Conservation (phyloP, 2,888 invertebrate genomes). For the Syrphus vitripennis region DNA sequence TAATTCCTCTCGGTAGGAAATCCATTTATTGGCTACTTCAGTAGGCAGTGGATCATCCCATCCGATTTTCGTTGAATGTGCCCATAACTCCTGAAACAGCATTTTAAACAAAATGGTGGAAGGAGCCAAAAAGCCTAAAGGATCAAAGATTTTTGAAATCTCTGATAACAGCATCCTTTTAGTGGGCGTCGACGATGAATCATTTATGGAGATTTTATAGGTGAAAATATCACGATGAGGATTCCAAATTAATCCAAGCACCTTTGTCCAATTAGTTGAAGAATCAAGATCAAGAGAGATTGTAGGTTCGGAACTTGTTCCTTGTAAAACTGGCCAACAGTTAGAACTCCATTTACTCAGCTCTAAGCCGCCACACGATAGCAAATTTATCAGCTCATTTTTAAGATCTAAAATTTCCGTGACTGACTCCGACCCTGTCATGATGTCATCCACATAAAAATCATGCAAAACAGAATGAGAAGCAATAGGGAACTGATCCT, state of each 20-base stretch:
- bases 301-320: background rate
- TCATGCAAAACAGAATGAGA: background rate
- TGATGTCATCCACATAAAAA: background rate
- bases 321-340: background rate
- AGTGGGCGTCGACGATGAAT: background rate
- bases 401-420: background rate
- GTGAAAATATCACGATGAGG: background rate
- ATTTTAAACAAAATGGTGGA: background rate
- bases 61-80: background rate
- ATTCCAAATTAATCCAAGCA: background rate
- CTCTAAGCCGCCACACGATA: background rate
- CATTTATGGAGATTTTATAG: background rate
- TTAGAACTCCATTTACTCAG: constrained; percentile 8
- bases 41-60: background rate
- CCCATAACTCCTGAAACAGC: background rate
- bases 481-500: background rate
- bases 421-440: background rate
- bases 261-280: background rate
- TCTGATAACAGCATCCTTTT: background rate
- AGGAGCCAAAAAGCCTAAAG: background rate
- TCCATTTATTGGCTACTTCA: background rate
- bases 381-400: background rate
- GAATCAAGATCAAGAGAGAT: background rate
- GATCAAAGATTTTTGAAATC: constrained; percentile 5
- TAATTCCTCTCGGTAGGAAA: background rate